Base-by-base conservation (phyloP, 2,888 invertebrate species). In the Papilio demoleus region DNA sequence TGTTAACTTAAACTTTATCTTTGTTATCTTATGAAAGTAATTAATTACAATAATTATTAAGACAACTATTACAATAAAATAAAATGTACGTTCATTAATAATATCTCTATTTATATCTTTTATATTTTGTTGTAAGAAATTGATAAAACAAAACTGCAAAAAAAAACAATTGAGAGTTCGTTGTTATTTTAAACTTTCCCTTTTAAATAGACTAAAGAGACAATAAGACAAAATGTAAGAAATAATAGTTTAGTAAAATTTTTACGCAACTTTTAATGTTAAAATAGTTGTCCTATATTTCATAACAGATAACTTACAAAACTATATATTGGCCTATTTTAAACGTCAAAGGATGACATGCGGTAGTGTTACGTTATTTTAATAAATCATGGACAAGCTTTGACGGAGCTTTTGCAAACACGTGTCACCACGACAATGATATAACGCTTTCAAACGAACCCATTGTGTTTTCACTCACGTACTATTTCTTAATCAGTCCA, bases 401-500 rank as follows among this genome's bases (percentile, higher is more conserved):
- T 72, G 59, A 64, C 63, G 62, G 70, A 81, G 76, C 79, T 82
- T 80, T 77, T 73, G 77, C 74, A 78, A 80, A 78, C 75, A 70
- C 74, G 71, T 81, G 81, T 82, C 81, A 80, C 75, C 79, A 77
- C 70, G 71, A 73, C 77, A 76, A 73, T 76, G 77, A 81, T 80
- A 79, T 73, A 72, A 79, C 78, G 79, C 80, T 81, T 80, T 77
- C 76, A 81, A 82, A 85, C 75, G 77, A 80, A 76, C 75, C 73
- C 77, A 84, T 85, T 85, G 81, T 85, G 80, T 85, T 86, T 85
- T 85, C 84, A 83, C 84, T 85, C 84, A 83, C 86, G 86, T 81
- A 77, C 68, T 79, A 76, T 86, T 83, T 77, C 84, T 72, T 76
- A 83, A 83, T 76, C 63, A 70, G 71, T 78, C 73, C 75, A 75